phyloP scores from a whole-genome alignment of 2,888 invertebrate genomes.

The Ephialtes manifestator region DNA sequence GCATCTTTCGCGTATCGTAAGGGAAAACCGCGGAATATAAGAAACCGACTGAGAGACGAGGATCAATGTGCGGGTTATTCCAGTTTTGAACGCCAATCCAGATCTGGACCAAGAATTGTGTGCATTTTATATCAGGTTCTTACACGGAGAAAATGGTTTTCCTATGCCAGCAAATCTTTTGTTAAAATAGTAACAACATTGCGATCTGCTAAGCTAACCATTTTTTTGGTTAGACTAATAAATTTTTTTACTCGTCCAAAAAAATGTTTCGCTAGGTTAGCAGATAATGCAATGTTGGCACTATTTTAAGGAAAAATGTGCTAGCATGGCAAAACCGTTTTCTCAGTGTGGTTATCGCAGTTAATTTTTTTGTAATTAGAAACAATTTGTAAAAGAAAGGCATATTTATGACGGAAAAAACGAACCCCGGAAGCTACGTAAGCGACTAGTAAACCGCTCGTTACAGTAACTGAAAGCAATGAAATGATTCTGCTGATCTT shows the following conservation, averaged over 20 bases:
- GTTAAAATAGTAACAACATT: no score
- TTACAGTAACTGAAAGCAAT: slow-evolving; percentile 66
- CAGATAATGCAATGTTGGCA: no score
- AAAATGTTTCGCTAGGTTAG: no score
- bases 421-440: slow-evolving; percentile 57
- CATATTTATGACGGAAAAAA: not conserved
- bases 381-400: not conserved
- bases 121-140: not conserved
- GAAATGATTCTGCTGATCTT: slow-evolving; percentile 68
- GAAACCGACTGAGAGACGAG: slow-evolving; percentile 66
- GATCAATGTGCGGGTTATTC: slow-evolving; percentile 64
- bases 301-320: no score
- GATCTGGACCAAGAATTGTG: slow-evolving; percentile 43
- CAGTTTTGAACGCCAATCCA: slow-evolving; percentile 62
- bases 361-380: not conserved
- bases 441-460: slow-evolving; percentile 63
- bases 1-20: slow-evolving; percentile 73
- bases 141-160: no score
- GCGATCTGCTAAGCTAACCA: no score
- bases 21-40: slow-evolving; percentile 73
- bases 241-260: no score
- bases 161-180: no score
- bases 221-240: no score
- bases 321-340: no score
- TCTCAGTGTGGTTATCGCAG: no score